These are phyloP conservation scores for Dorcus parallelipipedus DNA, from an alignment of 2,888 invertebrate species.

Conservation along the genomic window DNA sequence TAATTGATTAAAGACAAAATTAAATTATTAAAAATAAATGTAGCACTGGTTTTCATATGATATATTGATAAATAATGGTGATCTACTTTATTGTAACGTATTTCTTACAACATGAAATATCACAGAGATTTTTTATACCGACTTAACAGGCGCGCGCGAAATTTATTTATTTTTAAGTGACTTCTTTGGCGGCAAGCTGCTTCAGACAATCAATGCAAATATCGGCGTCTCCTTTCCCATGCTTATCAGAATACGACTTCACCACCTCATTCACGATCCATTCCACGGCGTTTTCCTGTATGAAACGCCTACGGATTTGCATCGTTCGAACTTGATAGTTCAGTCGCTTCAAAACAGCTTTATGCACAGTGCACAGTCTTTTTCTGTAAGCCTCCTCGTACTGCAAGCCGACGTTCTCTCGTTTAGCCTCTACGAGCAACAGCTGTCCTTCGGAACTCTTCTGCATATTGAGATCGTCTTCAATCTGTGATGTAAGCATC, in stretches of 20 bases:
- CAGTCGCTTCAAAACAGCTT: slow-evolving; percentile 75
- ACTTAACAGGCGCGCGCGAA: too few species aligned
- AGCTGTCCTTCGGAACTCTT: slow-evolving; percentile 78
- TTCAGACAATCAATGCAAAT: slow-evolving; percentile 86
- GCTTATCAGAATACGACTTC: slow-evolving; percentile 87
- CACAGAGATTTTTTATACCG: too few species aligned
- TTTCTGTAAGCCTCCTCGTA: slow-evolving; percentile 87
- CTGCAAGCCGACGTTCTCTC: slow-evolving; percentile 89
- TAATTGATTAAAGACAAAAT: too few species aligned
- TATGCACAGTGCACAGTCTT: slow-evolving; percentile 56
- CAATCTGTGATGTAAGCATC: slow-evolving; percentile 56
- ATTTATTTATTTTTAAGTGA: too few species aligned
- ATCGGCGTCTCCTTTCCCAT: slow-evolving; percentile 85
- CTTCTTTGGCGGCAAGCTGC: slow-evolving; percentile 64
- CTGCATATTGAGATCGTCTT: slow-evolving; percentile 69
- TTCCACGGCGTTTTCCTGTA: slow-evolving; percentile 91
- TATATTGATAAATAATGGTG: too few species aligned
- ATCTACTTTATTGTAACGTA: too few species aligned
- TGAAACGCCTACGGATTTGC: slow-evolving; percentile 75
- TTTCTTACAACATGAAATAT: too few species aligned
- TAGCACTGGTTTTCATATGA: too few species aligned
- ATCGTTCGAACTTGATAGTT: slow-evolving; percentile 89
- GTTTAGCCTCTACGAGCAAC: slow-evolving; percentile 77
- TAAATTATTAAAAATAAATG: too few species aligned
- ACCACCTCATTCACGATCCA: slow-evolving; percentile 86